Evolutionary conservation across 2,888 invertebrate species (phyloP).

Genomic region (Seladonia tumulorum): DNA sequence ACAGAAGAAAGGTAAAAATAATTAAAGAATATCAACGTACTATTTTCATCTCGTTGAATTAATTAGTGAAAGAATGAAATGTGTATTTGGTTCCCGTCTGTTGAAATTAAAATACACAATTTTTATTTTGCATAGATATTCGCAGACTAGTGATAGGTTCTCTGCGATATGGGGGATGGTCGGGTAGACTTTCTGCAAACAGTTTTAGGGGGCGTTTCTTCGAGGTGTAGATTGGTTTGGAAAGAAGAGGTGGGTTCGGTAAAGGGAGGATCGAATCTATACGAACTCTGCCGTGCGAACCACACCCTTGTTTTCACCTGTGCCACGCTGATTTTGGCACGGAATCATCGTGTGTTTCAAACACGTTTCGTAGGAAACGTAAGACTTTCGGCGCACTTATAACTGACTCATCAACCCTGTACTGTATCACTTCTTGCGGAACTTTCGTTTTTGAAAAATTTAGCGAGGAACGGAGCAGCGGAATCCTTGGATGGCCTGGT

Average conservation of each 20-base stretch:
- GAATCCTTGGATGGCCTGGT: neutral
- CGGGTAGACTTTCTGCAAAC: neutral
- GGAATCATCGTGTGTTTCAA: neutral
- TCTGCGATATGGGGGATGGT: neutral
- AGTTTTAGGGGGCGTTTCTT: neutral
- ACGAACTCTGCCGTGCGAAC: neutral
- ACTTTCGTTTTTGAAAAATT: neutral
- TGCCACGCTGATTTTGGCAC: neutral
- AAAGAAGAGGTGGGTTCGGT: neutral
- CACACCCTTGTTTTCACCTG: conserved; percentile 10
- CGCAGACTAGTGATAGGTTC: neutral
- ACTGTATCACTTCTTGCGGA: neutral
- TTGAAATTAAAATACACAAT: neutral
- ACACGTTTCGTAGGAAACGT: neutral
- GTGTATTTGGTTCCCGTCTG: no score
- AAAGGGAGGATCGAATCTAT: neutral
- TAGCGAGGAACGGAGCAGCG: no score
- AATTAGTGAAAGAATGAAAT: no score
- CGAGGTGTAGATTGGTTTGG: neutral
- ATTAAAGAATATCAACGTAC: no score
- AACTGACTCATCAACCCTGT: neutral
- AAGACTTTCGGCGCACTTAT: no score
- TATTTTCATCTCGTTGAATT: no score
- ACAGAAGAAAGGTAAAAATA: no score
- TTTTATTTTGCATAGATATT: neutral